Base-by-base conservation (phyloP, 92 coral and sea anemone species). In the Paramuricea clavata region DNA sequence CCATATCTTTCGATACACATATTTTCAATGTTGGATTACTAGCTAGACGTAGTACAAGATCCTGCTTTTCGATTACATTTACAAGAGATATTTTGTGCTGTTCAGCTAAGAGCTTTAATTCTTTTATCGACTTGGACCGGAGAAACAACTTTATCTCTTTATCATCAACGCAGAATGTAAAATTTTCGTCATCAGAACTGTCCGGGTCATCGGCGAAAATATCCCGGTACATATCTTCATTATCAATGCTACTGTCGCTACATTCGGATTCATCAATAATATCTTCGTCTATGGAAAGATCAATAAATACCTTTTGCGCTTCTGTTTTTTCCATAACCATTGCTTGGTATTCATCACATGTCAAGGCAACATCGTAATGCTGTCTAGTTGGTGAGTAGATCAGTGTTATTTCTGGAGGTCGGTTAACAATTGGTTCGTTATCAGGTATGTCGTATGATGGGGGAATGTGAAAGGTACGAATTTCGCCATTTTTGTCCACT, bases 391-490 rank as follows among this genome's bases (percentile, higher is more conserved):
- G 68, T 22, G 31, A 60, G 10, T 22, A 60, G 33, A 21, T 60
- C 8, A 21, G 12, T 22, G 15, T 60, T 60, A 60, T 60, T 60
- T 60, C 11, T 60, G 68, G 31, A 60, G 30, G 31, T 60, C 31
- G 31, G 30, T 60, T 22, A 22, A 6, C 68, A 60, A 0, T 22
- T 21, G 31, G 12, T n/a, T 60, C 32, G 68, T n/a, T 60, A 60
- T 60, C 30, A 22, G n/a, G 11, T 22, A n/a, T 10, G 11, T 65
- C 72, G 72, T 65, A 27, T 39, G 17, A 65, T 65, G 41, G 72
- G 72, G 5, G 36, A 65, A 65, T 65, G 35, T 62, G 35, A 62
- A 25, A 62, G 33, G 70, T 62, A 26, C 72, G 72, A 12, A 65
- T 65, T 11, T 3, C 4, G 23, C 72, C 72, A 65, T 65, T 65